Evolutionary conservation across 2,113 vertebrate genomes (phyloP).

Genomic region (Cathartes aura): DNA sequence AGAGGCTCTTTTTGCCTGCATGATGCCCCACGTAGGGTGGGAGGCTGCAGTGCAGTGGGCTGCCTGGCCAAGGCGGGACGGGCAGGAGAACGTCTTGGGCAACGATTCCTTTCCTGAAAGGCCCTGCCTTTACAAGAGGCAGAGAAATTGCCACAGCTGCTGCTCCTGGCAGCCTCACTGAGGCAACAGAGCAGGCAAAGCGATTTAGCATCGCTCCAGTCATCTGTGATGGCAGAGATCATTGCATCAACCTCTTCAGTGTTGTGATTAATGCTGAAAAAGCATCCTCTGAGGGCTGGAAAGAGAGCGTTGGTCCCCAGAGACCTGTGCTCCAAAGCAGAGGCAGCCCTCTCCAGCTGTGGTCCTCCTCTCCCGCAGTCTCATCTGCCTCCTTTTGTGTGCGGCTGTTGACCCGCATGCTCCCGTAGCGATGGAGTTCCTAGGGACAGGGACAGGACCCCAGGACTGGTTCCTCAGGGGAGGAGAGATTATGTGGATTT

Average conservation of each 20-base stretch:
- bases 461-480: background rate
- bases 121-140: background rate
- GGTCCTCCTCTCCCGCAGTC: background rate
- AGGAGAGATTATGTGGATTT: background rate
- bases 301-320: background rate
- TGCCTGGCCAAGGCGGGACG: background rate
- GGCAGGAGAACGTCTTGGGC: background rate
- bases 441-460: background rate
- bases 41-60: background rate
- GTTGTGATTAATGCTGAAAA: slow-evolving; percentile 24
- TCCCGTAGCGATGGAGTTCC: background rate
- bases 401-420: accelerated
- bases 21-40: background rate
- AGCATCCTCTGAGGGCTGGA: background rate
- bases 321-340: background rate
- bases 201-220: slow-evolving; percentile 28
- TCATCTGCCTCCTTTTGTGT: accelerated
- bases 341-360: slow-evolving; percentile 26
- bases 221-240: slow-evolving; percentile 44
- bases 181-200: slow-evolving; percentile 36
- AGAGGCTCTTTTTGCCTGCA: background rate
- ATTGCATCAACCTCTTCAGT: slow-evolving; percentile 20
- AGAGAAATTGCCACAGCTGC: slow-evolving; percentile 51
- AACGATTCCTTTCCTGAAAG: background rate
- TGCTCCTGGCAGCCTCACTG: background rate